A percentile compares a stretch with the other conserved stretches of the same genome.
Conservation (phyloP, 2,888 invertebrate species). For the Leptinotarsa haldemani region DNA sequence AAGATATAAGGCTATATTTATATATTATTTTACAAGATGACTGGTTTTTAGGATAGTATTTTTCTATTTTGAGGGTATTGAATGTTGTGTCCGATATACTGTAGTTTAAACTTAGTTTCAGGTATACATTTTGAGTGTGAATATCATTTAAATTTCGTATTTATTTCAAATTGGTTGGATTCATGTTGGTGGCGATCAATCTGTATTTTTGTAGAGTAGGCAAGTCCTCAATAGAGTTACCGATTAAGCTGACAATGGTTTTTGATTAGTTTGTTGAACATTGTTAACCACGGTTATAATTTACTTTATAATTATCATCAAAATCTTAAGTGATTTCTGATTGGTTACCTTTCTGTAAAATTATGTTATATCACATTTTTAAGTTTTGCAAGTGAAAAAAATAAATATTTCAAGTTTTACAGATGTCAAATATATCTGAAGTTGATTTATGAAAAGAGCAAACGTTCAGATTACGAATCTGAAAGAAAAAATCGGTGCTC, state of each 20-base stretch:
- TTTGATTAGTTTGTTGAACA: not conserved
- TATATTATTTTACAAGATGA: constrained; percentile 36
- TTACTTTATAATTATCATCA: not conserved
- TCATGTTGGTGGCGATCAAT: not conserved
- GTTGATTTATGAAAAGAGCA: not conserved
- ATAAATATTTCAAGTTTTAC: not conserved
- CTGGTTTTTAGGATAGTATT: constrained; percentile 37
- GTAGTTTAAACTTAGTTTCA: constrained; percentile 4
- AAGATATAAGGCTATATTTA: constrained; percentile 26
- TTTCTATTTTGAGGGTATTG: constrained; percentile 30
- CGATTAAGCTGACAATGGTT: not conserved
- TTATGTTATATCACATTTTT: not conserved
- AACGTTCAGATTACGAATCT: too few species aligned
- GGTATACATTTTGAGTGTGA: constrained; percentile 6
- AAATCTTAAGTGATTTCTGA: not conserved
- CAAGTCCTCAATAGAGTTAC: not conserved
- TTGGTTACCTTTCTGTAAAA: not conserved
- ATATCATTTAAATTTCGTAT: not conserved
- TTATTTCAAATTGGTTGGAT: not conserved
- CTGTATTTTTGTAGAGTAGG: not conserved
- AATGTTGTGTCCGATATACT: constrained; percentile 26
- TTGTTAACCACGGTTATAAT: not conserved
- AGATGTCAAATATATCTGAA: not conserved
- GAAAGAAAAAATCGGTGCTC: too few species aligned
- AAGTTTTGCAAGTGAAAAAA: not conserved